Evolutionary conservation across 2,113 vertebrate genomes (phyloP), one percentile per base, ranked within the genome.

Genomic region (Chaenogobius annularis): DNA sequence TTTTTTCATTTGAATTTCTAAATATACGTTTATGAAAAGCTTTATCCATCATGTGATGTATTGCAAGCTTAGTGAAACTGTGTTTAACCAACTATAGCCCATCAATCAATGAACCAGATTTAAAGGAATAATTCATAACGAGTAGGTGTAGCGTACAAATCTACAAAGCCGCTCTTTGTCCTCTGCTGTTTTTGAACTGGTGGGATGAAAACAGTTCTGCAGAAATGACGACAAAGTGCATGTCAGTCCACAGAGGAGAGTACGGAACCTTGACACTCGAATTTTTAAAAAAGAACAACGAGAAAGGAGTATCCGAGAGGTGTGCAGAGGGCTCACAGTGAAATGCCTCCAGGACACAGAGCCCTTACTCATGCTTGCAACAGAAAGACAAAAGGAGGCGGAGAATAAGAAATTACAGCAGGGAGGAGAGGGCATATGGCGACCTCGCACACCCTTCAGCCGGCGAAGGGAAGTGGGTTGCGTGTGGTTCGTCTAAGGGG

Each of bases 271-370:
- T 90, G 88, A 89, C 88, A 81, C 72, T 19, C 10, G 20, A 19
- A 26, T 73, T 87, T 80, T 72, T 74, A 82, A 88, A 85, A 88
- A 86, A 83, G 76, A 77, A 86, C 78, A 69, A 66, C 75, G 67
- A 13, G 20, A 47, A 68, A 78, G 67, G 71, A 75, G 71, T 67
- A 71, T 75, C 75, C 63, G 69, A 76, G 77, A 80, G 74, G 73
- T 61, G 72, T 66, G 83, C 17, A 44, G 68, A 83, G 76, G 76
- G 74, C 73, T 61, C 35, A 46, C 67, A 84, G 81, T 73, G 74
- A 83, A 77, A 83, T 84, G 90, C 88, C 89, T 91, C 64, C 74
- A 88, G 90, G 88, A 90, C 55, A 23, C 69, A 81, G 75, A 88
- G 75, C 72, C 78, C 85, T 87, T 82, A 85, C 85, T 89, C 86